A percentile compares a stretch with the other conserved stretches of the same genome.
Conservation (phyloP, 2,888 invertebrate species). For the Tiliacea aurago region DNA sequence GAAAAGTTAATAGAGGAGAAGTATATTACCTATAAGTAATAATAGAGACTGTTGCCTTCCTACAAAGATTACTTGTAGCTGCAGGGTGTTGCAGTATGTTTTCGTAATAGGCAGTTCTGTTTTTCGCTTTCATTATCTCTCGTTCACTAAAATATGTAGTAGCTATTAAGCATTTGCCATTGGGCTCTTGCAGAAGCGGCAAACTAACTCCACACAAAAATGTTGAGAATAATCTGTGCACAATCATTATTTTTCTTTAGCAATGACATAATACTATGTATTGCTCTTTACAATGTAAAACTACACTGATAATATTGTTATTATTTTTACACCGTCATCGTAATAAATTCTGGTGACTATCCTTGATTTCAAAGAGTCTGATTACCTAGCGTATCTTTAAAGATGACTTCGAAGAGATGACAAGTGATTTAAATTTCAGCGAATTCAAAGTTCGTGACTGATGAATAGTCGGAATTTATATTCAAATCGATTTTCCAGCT, state of each 20-base stretch:
- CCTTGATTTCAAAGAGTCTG: conserved; percentile 31
- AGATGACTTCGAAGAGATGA: conserved; percentile 47
- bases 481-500: conserved; percentile 44
- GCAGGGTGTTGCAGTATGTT: not conserved
- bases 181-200: not conserved
- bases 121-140: not conserved
- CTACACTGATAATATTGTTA: not conserved
- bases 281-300: not conserved
- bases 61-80: not conserved
- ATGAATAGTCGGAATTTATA: conserved; percentile 38
- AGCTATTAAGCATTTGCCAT: not conserved
- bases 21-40: too few species aligned
- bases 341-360: conserved; percentile 32
- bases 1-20: too few species aligned
- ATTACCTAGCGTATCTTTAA: conserved; percentile 41
- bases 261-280: not conserved
- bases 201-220: not conserved
- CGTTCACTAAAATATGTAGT: not conserved
- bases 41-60: not conserved
- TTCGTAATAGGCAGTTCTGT: not conserved
- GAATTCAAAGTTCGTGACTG: conserved; percentile 46
- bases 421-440: conserved; percentile 38
- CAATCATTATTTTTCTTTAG: not conserved
- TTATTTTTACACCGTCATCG: conserved; percentile 36
- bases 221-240: not conserved